A percentile compares a stretch with the other conserved stretches of the same genome.
Conservation (phyloP, 2,888 invertebrate species). For the Aporophyla nigra region DNA sequence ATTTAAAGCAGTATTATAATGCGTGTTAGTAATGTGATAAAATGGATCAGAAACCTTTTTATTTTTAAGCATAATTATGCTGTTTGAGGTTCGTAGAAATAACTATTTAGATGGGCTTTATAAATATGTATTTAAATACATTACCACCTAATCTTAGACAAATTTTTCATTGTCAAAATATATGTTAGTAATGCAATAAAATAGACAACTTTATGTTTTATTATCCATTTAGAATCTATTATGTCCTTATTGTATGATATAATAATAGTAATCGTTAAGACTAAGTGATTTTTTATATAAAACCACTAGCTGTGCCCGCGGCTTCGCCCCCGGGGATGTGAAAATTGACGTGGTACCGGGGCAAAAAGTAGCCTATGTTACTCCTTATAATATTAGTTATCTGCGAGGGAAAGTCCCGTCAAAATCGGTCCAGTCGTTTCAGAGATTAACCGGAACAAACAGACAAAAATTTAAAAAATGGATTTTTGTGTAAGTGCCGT, state of each 20-base stretch:
- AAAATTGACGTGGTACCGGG: too few species aligned
- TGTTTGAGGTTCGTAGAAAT: neutral
- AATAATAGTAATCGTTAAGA: conserved; percentile 10
- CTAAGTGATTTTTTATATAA: conserved; percentile 36
- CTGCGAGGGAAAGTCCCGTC: too few species aligned
- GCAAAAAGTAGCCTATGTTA: too few species aligned
- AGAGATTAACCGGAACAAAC: too few species aligned
- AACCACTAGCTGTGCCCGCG: neutral
- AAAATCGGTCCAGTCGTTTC: too few species aligned
- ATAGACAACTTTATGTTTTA: conserved; percentile 20
- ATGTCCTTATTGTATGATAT: conserved; percentile 15
- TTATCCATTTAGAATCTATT: conserved; percentile 9
- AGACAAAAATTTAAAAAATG: too few species aligned
- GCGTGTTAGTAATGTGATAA: neutral
- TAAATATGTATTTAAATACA: neutral
- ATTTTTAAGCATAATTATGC: neutral
- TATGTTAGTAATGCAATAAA: neutral
- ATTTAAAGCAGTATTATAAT: neutral
- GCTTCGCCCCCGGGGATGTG: too few species aligned
- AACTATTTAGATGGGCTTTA: neutral
- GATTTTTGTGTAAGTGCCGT: too few species aligned
- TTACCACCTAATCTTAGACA: neutral
- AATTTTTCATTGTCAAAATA: conserved; percentile 10
- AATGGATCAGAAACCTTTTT: neutral
- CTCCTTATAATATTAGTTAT: too few species aligned